A percentile compares a stretch with the other conserved stretches of the same genome.
Evolutionary conservation across 2,113 vertebrate genomes (phyloP).

Genomic region (Prochilodus magdalenae): DNA sequence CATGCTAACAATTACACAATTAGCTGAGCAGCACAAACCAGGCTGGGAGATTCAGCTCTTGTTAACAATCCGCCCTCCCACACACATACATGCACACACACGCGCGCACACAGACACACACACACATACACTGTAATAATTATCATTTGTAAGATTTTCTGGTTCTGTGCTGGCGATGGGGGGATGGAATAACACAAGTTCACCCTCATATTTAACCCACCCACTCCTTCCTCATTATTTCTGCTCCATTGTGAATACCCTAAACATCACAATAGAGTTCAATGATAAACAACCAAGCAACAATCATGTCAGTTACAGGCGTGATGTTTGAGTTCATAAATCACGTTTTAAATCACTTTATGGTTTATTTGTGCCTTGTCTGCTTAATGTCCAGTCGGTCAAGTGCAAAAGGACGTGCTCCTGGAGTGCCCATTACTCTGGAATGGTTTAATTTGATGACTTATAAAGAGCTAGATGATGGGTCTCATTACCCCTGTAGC

Average conservation of each 20-base stretch:
- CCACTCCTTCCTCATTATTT: conserved; percentile 54
- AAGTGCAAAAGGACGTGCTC: conserved; percentile 48
- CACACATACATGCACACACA: conserved; percentile 32
- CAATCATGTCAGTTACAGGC: conserved; percentile 28
- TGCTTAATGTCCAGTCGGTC: conserved; percentile 34
- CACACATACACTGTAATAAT: conserved; percentile 51
- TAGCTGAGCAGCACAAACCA: conserved; percentile 67
- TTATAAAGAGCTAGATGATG: conserved; percentile 17
- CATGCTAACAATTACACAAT: conserved; percentile 77
- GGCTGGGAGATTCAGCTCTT: conserved; percentile 48
- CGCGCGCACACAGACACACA: conserved; percentile 23
- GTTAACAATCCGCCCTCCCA: conserved; percentile 48
- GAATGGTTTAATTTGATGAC: conserved; percentile 38
- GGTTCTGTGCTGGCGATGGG: conserved; percentile 46
- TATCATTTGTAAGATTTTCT: conserved; percentile 54
- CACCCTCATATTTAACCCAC: conserved; percentile 48
- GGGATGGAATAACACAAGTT: conserved; percentile 50
- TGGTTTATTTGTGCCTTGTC: conserved; percentile 19
- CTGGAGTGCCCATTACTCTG: conserved; percentile 31
- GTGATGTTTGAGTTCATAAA: conserved; percentile 41
- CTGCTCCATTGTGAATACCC: conserved; percentile 42
- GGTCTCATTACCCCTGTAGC: conserved; percentile 36
- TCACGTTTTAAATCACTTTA: conserved; percentile 40
- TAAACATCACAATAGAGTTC: conserved; percentile 43
- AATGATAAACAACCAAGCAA: conserved; percentile 45